Percentiles rank a stretch among this genome's conserved stretches.
Conservation (phyloP, 2,797 vertebrate species). For the Podarcis lilfordi region DNA sequence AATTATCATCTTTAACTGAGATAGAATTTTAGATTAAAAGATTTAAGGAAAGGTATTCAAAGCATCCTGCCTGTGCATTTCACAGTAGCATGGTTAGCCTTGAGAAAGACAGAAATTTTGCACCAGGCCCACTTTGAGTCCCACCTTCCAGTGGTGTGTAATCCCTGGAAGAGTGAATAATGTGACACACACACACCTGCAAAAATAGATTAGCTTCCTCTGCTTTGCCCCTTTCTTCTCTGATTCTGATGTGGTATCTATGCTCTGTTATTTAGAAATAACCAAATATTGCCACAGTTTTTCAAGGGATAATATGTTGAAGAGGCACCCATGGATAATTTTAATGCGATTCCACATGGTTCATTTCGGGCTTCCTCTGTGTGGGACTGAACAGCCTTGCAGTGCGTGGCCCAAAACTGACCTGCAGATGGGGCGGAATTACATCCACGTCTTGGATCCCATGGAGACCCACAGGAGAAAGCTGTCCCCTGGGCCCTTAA, state of each 20-base stretch:
- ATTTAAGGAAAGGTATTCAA: slow-evolving; percentile 6
- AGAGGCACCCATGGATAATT: not conserved
- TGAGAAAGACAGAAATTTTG: not conserved
- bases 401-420: no score
- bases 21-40: not conserved
- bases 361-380: no score
- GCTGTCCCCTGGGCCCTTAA: no score
- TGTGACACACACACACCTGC: no score
- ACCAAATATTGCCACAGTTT: slow-evolving; percentile 30
- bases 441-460: no score
- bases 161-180: no score
- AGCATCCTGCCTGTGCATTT: not conserved
- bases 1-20: not conserved
- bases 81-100: not conserved
- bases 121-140: not conserved
- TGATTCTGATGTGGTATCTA: not conserved
- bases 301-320: slow-evolving; percentile 15
- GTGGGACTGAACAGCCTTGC: no score
- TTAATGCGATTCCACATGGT: no score
- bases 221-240: not conserved
- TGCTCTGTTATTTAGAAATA: slow-evolving; percentile 39
- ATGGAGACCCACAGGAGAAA: no score
- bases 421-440: no score
- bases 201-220: no score
- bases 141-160: no score